Evolutionary conservation across 2,888 invertebrate genomes (phyloP), one percentile per base, ranked within the genome.

Genomic region (Agonum fuliginosum): DNA sequence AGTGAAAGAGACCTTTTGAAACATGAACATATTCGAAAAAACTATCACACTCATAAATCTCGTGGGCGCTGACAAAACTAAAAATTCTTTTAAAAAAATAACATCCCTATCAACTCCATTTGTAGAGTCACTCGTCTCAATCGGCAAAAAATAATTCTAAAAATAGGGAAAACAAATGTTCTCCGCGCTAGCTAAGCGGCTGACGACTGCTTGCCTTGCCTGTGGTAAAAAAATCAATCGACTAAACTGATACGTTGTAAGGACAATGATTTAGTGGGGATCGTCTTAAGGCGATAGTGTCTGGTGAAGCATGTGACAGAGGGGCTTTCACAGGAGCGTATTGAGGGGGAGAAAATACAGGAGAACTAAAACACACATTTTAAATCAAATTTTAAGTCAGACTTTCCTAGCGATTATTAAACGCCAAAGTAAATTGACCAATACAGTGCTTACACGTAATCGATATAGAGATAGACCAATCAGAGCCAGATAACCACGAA

Each of bases 161-260:
- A 70, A 70, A 70, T 70, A 43, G 46, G 14, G 27, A 46, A 70
- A 70, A 41, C 41, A 70, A 70, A 43, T 41, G 41, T 43, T 46
- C 22, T 8, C 24, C 58, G 41, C 34, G 73, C 37, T 8, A 17
- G 34, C 37, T 24, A 34, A 37, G 34, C 34, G 72, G 58, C 19
- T 43, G 54, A 20, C 34, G 72, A 72, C 19, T 43, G 54, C 14
- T 34, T 65, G 65, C 27, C 27, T 24, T 14, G 72, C 1, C 27
- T 8, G 24, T 46, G 24, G 71, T 12, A 58, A 73, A 70, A 73
- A 73, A 73, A 73, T 73, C 73, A 73, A 73, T 73, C 73, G 73
- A 73, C 73, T 58, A 73, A 41, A 73, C 73, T 73, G 73, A 73
- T 73, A 73, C 73, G 41, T 73, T 58, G 73, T 73, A 73, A 34